Conservation (phyloP, 2,888 invertebrate genomes). For the Gymnoscelis rufifasciata region DNA sequence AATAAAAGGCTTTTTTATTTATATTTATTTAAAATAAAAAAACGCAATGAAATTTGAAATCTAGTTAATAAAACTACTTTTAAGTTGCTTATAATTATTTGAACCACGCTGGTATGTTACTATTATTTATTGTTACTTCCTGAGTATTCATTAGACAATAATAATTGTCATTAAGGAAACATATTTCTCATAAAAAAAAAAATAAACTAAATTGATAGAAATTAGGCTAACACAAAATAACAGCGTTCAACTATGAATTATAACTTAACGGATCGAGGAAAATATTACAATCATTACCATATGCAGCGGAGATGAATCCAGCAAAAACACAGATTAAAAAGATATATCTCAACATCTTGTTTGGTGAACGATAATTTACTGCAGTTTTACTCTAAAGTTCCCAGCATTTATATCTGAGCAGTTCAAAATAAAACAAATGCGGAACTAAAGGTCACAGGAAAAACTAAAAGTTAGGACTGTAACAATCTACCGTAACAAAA, state of each 20-base stretch:
- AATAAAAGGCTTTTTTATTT: too few relatives aligned
- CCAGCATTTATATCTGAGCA: slow-evolving; percentile 1
- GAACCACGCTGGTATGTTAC: too few relatives aligned
- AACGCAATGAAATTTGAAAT: too few relatives aligned
- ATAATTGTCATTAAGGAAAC: too few relatives aligned
- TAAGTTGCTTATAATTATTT: too few relatives aligned
- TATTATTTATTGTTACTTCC: too few relatives aligned
- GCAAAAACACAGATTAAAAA: slow-evolving; percentile 8
- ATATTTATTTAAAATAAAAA: too few relatives aligned
- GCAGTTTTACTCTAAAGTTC: not conserved
- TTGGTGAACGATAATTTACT: not conserved
- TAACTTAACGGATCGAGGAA: not conserved
- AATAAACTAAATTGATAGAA: too few relatives aligned
- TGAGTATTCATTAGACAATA: too few relatives aligned
- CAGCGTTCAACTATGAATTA: not conserved
- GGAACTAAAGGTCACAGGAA: slow-evolving; percentile 1
- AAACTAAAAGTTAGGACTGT: not conserved
- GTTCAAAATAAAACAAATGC: not conserved
- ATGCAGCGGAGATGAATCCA: slow-evolving; percentile 3
- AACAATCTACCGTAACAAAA: not conserved
- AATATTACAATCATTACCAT: slow-evolving; percentile 8
- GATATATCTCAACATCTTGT: slow-evolving; percentile 11
- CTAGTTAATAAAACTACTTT: too few relatives aligned
- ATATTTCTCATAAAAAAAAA: too few relatives aligned
- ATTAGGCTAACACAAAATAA: too few relatives aligned